These are phyloP conservation scores for Stichodactyla mertensii DNA, from an alignment of 64 coral and sea anemone genomes.

Conservation along the genomic window DNA sequence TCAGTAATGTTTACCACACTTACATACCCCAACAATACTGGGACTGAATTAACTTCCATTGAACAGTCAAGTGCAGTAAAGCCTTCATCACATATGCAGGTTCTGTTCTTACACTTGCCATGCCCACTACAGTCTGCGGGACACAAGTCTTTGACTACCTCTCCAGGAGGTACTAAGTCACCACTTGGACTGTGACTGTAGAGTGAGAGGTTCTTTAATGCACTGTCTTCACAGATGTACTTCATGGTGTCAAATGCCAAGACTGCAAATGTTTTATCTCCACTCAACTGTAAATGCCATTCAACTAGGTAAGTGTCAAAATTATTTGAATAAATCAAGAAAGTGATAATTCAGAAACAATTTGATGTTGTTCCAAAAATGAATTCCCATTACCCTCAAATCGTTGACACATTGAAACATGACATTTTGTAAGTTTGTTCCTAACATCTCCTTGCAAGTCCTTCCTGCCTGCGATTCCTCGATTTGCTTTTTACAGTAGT, in stretches of 20 bases:
- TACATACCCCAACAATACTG: slow-evolving; percentile 27
- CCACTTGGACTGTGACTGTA: neutral
- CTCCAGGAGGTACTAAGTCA: neutral
- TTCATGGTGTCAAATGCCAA: slow-evolving; percentile 5
- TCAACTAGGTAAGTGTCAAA: no score
- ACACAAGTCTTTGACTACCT: slow-evolving; percentile 4
- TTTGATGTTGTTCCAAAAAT: no score
- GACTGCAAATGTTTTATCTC: slow-evolving; percentile 10
- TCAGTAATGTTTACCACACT: no score
- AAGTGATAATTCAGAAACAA: no score
- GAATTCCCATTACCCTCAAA: neutral
- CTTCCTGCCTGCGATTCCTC: slow-evolving; percentile 6
- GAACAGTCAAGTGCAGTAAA: slow-evolving; percentile 29
- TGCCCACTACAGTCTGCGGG: slow-evolving; percentile 19
- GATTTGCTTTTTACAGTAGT: neutral
- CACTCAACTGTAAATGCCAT: slow-evolving; percentile 9
- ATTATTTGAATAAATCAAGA: no score
- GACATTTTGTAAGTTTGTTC: neutral
- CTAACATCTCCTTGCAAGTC: neutral
- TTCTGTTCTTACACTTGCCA: neutral
- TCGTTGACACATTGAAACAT: neutral
- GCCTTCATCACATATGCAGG: neutral
- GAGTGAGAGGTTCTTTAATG: slow-evolving; percentile 16
- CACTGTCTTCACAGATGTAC: slow-evolving; percentile 14
- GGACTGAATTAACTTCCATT: neutral